phyloP scores from a whole-genome alignment of 1,140 invertebrate genomes.

The Nylanderia fulva region DNA sequence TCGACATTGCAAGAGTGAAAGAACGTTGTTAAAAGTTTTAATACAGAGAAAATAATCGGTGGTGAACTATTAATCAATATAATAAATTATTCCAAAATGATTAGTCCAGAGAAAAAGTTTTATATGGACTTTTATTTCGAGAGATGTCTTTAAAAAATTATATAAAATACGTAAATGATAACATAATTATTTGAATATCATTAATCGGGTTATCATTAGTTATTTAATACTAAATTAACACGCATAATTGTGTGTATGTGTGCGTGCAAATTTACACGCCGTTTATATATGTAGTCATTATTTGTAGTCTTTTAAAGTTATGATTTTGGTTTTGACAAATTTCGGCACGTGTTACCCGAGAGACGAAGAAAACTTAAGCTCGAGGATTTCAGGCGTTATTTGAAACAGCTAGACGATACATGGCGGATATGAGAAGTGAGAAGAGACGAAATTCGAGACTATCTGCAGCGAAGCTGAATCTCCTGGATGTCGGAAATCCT shows the following conservation, averaged over 20 bases:
- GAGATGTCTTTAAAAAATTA: neutral
- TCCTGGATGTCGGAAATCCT: constrained; percentile 60
- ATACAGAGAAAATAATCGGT: neutral
- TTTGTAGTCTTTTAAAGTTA: neutral
- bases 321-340: constrained; percentile 7
- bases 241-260: neutral
- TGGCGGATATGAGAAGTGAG: constrained; percentile 51
- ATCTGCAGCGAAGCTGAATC: constrained; percentile 21
- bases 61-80: constrained; percentile 1
- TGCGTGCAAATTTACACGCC: no score
- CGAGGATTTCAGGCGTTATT: constrained; percentile 44
- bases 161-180: neutral
- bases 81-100: constrained; percentile 9
- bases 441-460: constrained; percentile 50
- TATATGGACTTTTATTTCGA: no score
- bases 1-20: neutral
- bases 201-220: neutral
- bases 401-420: constrained; percentile 45
- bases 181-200: neutral
- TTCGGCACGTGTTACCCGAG: constrained; percentile 23
- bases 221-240: neutral
- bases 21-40: neutral
- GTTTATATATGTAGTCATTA: no score
- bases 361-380: constrained; percentile 27
- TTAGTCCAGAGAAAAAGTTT: neutral